Base-by-base conservation (phyloP, 2,113 vertebrate species). In the Spea multiplicata region DNA sequence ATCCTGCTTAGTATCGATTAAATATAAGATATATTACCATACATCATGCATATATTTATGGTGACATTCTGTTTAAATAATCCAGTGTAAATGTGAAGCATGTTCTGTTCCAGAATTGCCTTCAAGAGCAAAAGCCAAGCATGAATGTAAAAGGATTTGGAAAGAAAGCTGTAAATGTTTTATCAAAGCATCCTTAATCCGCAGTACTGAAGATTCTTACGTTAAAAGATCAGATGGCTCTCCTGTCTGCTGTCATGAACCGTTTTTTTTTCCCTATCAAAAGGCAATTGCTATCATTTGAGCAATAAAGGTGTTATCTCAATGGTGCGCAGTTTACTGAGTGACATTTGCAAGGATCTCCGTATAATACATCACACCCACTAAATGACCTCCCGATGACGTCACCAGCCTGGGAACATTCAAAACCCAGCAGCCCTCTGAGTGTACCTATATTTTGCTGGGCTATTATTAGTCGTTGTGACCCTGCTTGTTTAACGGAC, bases 221-320 rank as follows among this genome's bases (percentile, higher is more conserved):
- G 47, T 48, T 68, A 47, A 66, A 48, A 44, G 45, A 30, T 68
- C 14, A 48, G 9, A 48, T 68, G 44, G 12, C 14, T 68, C 12
- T 13, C 66, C 45, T 9, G 13, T 5, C 44, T 48, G 10, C 45
- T 68, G 45, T 68, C 66, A 47, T 44, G n/a, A 9, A 14, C 66
- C 44, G 30, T 66, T 66, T 66, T 44, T n/a, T n/a, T 59, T 59
- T 30, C 30, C 30, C 30, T 12, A 44, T 44, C 44, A 4, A 59
- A 66, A 68, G 44, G 13, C 66, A 68, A 48, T 45, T 47, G 66
- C 10, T 68, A 68, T 48, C 45, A 68, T 68, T 47, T 45, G 7
- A 6, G 44, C 66, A 68, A 68, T 68, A 68, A 46, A 68, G 66
- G 66, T 68, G 44, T 68, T 68, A 68, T 68, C 66, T 47, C 10